phyloP scores from a whole-genome alignment of 2,888 invertebrate genomes.

The Notodonta dromedarius region DNA sequence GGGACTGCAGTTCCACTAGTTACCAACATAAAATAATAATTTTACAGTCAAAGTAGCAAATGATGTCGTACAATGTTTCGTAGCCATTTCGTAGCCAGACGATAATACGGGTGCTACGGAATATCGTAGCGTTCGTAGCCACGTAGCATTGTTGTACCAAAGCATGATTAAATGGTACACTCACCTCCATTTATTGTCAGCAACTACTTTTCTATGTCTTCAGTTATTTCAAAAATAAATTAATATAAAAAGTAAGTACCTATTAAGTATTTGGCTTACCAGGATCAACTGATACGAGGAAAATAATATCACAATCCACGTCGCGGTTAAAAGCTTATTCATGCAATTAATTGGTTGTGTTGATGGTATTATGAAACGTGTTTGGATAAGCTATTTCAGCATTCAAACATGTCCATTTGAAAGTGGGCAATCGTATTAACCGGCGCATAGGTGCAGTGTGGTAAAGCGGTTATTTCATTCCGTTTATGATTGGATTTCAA shows the following conservation, averaged over 20 bases:
- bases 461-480: slow-evolving; percentile 46
- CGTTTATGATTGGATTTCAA: slow-evolving; percentile 57
- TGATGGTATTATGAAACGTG: not conserved
- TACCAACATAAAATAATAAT: slow-evolving; percentile 34
- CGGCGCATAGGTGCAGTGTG: slow-evolving; percentile 27
- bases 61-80: not conserved
- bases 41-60: not conserved
- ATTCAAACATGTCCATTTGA: slow-evolving; percentile 26
- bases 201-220: no score
- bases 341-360: no score
- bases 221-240: no score
- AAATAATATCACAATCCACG: no score
- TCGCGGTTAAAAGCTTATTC: no score
- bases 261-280: no score
- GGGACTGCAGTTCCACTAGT: slow-evolving; percentile 32
- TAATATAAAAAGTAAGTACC: no score
- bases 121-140: not conserved
- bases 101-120: not conserved
- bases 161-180: not conserved
- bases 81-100: not conserved
- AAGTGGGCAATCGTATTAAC: slow-evolving; percentile 28
- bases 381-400: slow-evolving; percentile 25
- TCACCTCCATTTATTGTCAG: not conserved
- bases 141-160: not conserved
- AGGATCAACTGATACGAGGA: no score